Base-by-base conservation (phyloP, 2,888 invertebrate genomes). In the Magallana nippona region DNA sequence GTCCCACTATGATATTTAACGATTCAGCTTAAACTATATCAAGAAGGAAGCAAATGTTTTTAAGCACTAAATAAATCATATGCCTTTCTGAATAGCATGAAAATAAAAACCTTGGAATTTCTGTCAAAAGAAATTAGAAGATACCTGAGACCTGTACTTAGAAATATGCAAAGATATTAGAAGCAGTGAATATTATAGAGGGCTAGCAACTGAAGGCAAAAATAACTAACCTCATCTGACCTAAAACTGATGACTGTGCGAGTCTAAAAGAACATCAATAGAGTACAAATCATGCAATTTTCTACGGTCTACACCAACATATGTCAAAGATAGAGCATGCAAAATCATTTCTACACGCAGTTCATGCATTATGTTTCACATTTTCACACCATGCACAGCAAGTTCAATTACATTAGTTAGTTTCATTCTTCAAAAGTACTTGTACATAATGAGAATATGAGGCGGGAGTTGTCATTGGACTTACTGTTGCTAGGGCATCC, bases 401-500 rank as follows among this genome's bases (percentile, higher is more conserved):
- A 60, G 10, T 15, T 60, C 17, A 15, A 60, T 60, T n/a, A 60
- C 60, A 60, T 13, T 1, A 60, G n/a, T 15, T n/a, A n/a, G 13
- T 63, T 63, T 32, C 27, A 27, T 22, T 71, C 15, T 22, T 32
- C 27, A 60, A 17, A n/a, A 60, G n/a, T n/a, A 60, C n/a, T 60
- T n/a, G 60, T n/a, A 60, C n/a, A 60, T 60, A 60, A n/a, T 17
- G n/a, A 60, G 15, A n/a, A 10, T n/a, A n/a, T 17, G 44, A 44
- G 44, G 44, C 5, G 44, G 8, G 44, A 44, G 44, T 10, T 17
- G n/a, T 60, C n/a, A n/a, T 10, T 60, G 22, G 71, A 27, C 89
- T 89, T 87, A 93, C 93, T 55, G 88, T 89, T 58, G 93, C 92
- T 55, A 89, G 86, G 1, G 83, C 89, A 91, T 94, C 94, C 78